Evolutionary conservation across 92 coral and sea anemone genomes (phyloP), one percentile per base, ranked within the genome.

Genomic region (Zoanthus sociatus): DNA sequence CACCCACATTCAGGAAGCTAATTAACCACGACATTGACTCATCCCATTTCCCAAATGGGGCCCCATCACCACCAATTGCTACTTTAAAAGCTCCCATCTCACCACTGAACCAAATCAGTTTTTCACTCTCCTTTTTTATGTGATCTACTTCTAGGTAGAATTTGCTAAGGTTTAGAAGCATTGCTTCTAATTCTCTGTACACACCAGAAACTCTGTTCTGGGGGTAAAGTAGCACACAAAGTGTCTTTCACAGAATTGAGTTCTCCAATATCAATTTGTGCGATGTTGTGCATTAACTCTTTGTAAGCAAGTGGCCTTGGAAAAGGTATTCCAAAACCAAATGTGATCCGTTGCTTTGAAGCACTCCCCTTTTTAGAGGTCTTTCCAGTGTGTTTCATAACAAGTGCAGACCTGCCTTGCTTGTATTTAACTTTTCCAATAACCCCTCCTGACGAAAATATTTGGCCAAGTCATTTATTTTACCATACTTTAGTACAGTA

Each of bases 41-140:
- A 44, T 93, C 93, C 93, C 93, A 91, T 16, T 93, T 91, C 8
- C 92, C 96, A 76, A 91, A 91, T 55, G 90, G 95, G 15, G 92
- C 92, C 6, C 97, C 94, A 73, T 92, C 94, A n/a, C 97, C 85
- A 42, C 85, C 90, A 50, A 87, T 55, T 18, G 86, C 79, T 0
- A 87, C 90, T 54, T 33, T 87, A 77, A 87, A 79, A 1, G 46
- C 15, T 14, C 90, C 86, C 12, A 5, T 70, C 10, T 33, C 12
- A 10, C 30, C 84, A 2, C 85, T 78, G 69, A 87, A 77, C 90
- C 90, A 87, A 21, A 13, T 54, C 10, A 93, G 93, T 53, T 78
- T 93, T 6, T 83, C 92, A 69, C 17, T 37, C 31, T 37, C 81
- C 72, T 88, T 85, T 75, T 90, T 84, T 11, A 26, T 63, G 7